phyloP scores from a whole-genome alignment of 92 coral and sea anemone species.

The Porites rus region DNA sequence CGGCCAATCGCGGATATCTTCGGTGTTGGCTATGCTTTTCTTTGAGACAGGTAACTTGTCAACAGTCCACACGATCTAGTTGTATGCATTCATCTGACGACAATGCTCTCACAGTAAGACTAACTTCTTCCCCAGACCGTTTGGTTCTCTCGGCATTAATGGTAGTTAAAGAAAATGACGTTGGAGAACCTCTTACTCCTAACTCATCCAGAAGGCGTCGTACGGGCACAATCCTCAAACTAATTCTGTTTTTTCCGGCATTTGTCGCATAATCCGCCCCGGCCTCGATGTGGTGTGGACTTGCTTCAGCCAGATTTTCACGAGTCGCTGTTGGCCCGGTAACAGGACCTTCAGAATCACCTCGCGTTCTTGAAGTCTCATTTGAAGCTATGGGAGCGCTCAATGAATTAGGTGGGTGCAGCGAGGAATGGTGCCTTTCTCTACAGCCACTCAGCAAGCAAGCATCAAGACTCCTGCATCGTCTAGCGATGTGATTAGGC shows the following conservation, averaged over 20 bases:
- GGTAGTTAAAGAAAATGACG: slow-evolving; percentile 33
- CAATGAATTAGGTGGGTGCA: slow-evolving; percentile 27
- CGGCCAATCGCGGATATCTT: too few relatives aligned
- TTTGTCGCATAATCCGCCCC: too few relatives aligned
- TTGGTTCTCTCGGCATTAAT: slow-evolving; percentile 27
- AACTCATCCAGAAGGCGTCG: slow-evolving; percentile 17
- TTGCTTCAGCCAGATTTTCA: not conserved
- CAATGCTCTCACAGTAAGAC: too few relatives aligned
- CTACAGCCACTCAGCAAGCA: too few relatives aligned
- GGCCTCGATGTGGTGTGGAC: too few relatives aligned
- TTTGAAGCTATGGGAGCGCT: slow-evolving; percentile 29
- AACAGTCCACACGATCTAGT: too few relatives aligned
- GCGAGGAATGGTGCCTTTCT: not conserved
- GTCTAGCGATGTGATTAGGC: too few relatives aligned
- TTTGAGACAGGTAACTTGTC: too few relatives aligned
- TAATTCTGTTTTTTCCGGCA: not conserved
- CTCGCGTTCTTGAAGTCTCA: slow-evolving; percentile 3
- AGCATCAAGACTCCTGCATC: too few relatives aligned
- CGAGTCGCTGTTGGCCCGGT: slow-evolving; percentile 32
- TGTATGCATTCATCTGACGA: too few relatives aligned
- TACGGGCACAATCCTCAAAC: slow-evolving; percentile 60
- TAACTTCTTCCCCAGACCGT: not conserved
- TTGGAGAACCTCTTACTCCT: slow-evolving; percentile 27
- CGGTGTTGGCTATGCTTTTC: too few relatives aligned
- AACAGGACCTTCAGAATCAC: not conserved